Evolutionary conservation across 2,888 invertebrate species (phyloP), one percentile per base, ranked within the genome.

Genomic region (Archips xylosteana): DNA sequence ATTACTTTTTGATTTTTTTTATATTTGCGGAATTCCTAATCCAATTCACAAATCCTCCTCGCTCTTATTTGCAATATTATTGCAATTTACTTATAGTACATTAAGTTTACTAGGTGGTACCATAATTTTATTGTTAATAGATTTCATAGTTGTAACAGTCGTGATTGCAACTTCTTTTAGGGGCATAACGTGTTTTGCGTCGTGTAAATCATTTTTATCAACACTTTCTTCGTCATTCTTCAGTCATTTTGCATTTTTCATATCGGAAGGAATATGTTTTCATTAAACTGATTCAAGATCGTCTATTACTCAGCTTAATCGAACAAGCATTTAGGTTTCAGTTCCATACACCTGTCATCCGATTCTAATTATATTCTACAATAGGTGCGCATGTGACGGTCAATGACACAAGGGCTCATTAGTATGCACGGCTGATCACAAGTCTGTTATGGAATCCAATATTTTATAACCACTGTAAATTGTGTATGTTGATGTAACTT

Each of bases 321-420:
- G 12, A 45, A 45, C 45, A 10, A 45, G 45, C 15, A 6, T 54
- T 54, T 54, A 54, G 57, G 32, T 57, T 57, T 12, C 10, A 57
- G 32, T 32, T 57, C 57, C n/a, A 57, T 47, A 69, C 69, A 65
- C 62, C 64, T 74, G 75, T 76, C 77, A 76, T 72, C 75, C 75
- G 45, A 72, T 76, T 76, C 75, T 78, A 64, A 75, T 77, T 71
- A 76, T 45, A 63, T 59, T 74, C 79, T 82, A 87, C 86, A 86
- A 88, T 86, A 81, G 82, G 3, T 54, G 70, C 70, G 75, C 74
- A 8, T 51, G 70, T 70, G 75, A 74, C 85, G 89, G 88, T 85
- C 89, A 84, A 84, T 87, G 90, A 89, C 89, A 89, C 82, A 81
- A 81, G 81, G 78, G 76, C 75, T 74, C 80, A 84, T 86, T 85